Conservation (phyloP, 1,140 invertebrate species). For the Varroa destructor region DNA sequence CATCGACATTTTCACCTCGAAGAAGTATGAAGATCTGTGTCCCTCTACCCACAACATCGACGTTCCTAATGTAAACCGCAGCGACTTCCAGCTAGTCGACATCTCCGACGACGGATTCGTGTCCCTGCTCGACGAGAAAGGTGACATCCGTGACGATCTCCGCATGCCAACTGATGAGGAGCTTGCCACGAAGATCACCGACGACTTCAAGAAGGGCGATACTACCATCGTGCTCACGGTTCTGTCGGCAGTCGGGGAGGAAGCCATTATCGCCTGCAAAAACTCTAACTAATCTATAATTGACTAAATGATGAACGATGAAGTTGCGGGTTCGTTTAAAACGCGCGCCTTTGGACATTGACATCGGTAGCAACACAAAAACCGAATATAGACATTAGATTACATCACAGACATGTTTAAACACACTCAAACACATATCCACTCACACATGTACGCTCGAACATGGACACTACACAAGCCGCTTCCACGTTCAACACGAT, state of each 20-base stretch:
- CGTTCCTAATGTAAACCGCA: constrained; percentile 88
- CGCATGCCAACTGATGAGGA: constrained; percentile 74
- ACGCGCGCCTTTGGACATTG: no score
- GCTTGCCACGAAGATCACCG: constrained; percentile 47
- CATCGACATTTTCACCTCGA: constrained; percentile 89
- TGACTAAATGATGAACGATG: no score
- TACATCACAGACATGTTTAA: no score
- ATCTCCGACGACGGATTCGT: constrained; percentile 78
- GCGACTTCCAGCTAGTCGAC: constrained; percentile 79
- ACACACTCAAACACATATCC: no score
- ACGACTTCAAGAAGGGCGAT: constrained; percentile 23
- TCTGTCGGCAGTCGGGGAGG: constrained; percentile 37
- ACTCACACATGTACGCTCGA: no score
- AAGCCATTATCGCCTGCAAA: constrained; percentile 38
- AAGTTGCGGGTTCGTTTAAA: no score
- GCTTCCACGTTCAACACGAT: no score
- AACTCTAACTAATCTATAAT: constrained; percentile 34
- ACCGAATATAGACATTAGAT: no score
- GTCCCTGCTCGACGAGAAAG: constrained; percentile 77
- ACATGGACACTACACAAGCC: no score
- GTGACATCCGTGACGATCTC: constrained; percentile 81
- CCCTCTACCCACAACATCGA: constrained; percentile 99
- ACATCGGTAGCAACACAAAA: no score
- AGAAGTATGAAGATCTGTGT: constrained; percentile 97
- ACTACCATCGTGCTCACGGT: constrained; percentile 35